Evolutionary conservation across 2,113 vertebrate species (phyloP).

Genomic region (Anthoscopus minutus): DNA sequence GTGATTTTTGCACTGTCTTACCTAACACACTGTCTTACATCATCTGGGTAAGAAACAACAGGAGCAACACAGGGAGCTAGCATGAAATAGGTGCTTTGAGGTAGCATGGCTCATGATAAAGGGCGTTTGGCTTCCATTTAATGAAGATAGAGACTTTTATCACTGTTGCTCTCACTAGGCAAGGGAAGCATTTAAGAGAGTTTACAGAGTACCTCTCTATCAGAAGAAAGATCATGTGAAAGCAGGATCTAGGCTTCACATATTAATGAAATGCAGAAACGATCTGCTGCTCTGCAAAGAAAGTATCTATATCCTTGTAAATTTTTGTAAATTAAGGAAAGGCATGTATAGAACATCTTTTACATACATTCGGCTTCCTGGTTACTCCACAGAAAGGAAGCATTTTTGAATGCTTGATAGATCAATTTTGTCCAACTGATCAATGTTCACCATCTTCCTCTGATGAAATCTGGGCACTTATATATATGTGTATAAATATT

Average conservation of each 20-base stretch:
- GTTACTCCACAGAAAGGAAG: background rate
- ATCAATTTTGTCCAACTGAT: background rate
- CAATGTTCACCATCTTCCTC: background rate
- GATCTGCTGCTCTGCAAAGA: background rate
- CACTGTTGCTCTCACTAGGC: background rate
- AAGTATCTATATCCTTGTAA: background rate
- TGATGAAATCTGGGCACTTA: background rate
- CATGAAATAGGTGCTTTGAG: background rate
- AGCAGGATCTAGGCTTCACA: background rate
- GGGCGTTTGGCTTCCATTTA: background rate
- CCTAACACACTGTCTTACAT: background rate
- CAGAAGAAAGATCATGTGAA: background rate
- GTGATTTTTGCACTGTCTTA: background rate
- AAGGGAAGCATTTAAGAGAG: background rate
- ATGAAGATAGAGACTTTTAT: background rate
- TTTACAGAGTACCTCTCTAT: background rate
- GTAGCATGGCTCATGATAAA: background rate
- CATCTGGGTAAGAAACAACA: background rate
- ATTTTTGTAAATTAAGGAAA: background rate
- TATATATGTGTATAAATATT: background rate
- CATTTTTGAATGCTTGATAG: background rate
- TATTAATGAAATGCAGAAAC: background rate
- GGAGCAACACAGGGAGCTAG: background rate
- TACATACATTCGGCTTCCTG: background rate
- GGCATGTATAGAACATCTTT: background rate